Conservation (phyloP, 2,888 invertebrate genomes). For the Pollenia griseotomentosa region DNA sequence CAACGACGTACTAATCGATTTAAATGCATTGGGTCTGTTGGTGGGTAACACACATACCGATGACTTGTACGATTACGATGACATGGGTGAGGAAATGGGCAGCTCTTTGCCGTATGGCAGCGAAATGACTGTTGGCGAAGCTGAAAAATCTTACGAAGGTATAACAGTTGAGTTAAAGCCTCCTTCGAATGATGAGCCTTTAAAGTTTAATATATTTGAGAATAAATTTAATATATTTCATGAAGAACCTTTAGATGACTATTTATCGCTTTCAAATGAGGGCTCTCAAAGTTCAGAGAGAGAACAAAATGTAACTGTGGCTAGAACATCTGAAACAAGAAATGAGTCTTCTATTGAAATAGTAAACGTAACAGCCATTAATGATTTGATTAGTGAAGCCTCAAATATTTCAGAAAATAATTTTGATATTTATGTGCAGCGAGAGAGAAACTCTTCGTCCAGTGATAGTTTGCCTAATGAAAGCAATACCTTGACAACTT, state of each 20-base stretch:
- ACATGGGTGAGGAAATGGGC: conserved; percentile 55
- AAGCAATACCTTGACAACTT: conserved; percentile 58
- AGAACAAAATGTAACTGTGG: conserved; percentile 3
- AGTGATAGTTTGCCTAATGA: conserved; percentile 46
- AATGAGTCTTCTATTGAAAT: neutral
- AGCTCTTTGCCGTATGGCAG: neutral
- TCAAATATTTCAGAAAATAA: conserved; percentile 47
- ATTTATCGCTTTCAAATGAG: conserved; percentile 56
- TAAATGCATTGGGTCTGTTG: conserved; percentile 58
- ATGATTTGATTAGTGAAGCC: conserved; percentile 27
- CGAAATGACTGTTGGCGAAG: conserved; percentile 39
- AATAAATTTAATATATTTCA: conserved; percentile 79
- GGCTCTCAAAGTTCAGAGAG: conserved; percentile 43
- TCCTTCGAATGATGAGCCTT: conserved; percentile 81
- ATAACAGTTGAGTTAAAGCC: conserved; percentile 61
- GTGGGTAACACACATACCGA: conserved; percentile 65
- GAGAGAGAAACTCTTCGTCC: neutral
- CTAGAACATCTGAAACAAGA: neutral
- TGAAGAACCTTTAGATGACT: conserved; percentile 70
- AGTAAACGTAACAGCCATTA: conserved; percentile 10
- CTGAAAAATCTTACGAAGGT: conserved; percentile 34
- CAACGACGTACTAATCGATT: conserved; percentile 61
- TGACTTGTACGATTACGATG: conserved; percentile 81
- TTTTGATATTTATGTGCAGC: neutral
- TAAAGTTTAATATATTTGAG: conserved; percentile 83